phyloP scores from a whole-genome alignment of 2,113 vertebrate species.

The Actinemys pallida region DNA sequence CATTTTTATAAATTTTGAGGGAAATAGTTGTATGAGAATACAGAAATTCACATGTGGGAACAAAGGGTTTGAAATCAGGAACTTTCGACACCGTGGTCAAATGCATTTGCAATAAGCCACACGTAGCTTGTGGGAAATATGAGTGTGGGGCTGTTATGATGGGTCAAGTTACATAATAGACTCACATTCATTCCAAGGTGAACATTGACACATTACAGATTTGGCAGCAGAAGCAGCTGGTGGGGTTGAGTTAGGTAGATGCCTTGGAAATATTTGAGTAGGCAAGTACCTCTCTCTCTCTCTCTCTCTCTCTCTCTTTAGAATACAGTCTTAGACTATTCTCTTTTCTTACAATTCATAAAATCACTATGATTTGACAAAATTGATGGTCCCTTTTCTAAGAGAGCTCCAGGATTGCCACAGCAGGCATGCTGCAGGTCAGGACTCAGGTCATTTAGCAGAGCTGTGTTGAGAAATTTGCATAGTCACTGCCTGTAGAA shows the following conservation, averaged over 20 bases:
- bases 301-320: background rate
- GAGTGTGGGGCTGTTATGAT: background rate
- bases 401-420: background rate
- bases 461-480: background rate
- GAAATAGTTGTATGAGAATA: background rate
- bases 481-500: background rate
- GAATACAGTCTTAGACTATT: background rate
- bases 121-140: background rate
- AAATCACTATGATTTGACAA: background rate
- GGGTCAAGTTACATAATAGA: background rate
- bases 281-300: background rate
- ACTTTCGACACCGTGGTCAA: background rate
- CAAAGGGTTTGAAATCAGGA: background rate
- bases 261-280: background rate
- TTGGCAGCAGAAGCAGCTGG: background rate
- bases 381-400: background rate
- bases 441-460: background rate
- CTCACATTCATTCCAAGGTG: background rate
- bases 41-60: background rate
- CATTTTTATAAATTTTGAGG: background rate
- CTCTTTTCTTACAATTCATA: background rate
- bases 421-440: background rate
- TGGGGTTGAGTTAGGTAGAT: background rate
- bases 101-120: background rate
- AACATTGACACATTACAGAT: background rate